Conservation (phyloP, 2,888 invertebrate genomes). For the Latheticus oryzae region DNA sequence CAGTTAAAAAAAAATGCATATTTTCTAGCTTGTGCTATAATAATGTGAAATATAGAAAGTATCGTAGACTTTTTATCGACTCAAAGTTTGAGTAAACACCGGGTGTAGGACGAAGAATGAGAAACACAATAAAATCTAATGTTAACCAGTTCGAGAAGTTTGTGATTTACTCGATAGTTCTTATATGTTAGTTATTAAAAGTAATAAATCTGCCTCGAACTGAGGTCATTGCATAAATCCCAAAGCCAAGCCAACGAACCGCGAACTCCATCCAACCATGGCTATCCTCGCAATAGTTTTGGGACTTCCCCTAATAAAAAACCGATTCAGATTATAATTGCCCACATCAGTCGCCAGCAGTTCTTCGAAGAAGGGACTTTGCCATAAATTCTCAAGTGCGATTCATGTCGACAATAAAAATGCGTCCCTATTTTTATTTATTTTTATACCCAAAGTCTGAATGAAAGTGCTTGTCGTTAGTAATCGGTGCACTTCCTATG, state of each 20-base stretch:
- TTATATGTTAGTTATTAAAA: conserved; percentile 57
- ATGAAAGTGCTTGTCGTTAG: too few species aligned
- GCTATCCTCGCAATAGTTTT: conserved; percentile 33
- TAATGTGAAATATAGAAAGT: too few species aligned
- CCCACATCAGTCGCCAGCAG: conserved; percentile 23
- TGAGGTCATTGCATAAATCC: conserved; percentile 52
- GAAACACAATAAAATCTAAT: conserved; percentile 39
- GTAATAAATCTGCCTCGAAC: conserved; percentile 55
- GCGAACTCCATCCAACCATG: conserved; percentile 49
- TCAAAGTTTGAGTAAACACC: conserved; percentile 20
- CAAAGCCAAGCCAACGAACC: conserved; percentile 51
- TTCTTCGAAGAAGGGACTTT: neutral
- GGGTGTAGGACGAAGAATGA: conserved; percentile 23
- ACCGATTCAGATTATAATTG: conserved; percentile 34
- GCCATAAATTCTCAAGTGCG: too few species aligned
- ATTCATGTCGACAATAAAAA: too few species aligned
- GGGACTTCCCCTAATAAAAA: conserved; percentile 38
- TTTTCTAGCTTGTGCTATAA: too few species aligned
- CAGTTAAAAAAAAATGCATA: conserved; percentile 18
- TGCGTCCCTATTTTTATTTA: too few species aligned
- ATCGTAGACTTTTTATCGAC: conserved; percentile 13
- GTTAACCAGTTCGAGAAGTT: conserved; percentile 43
- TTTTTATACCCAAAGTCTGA: too few species aligned
- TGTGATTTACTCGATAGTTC: conserved; percentile 45
- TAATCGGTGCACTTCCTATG: too few species aligned